Conservation (phyloP, 2,888 invertebrate species). For the Malthinus seriepunctatus region DNA sequence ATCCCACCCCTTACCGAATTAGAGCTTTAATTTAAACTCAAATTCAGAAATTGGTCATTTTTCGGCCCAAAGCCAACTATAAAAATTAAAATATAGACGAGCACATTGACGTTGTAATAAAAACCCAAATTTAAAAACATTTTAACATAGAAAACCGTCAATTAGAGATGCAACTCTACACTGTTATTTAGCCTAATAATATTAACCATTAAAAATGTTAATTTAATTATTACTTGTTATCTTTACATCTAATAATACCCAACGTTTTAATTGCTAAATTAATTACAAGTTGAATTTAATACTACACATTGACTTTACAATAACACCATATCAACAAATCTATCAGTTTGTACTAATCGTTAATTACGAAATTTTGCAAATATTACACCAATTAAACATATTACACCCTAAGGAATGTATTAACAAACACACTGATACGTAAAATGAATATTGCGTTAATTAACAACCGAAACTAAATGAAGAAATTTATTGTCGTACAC, state of each 20-base stretch:
- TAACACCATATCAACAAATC: not conserved
- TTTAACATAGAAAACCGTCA: not conserved
- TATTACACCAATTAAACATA: conserved; percentile 44
- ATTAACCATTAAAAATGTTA: conserved; percentile 4
- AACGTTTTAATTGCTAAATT: conserved; percentile 1
- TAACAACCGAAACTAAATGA: conserved; percentile 34
- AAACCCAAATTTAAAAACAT: not conserved
- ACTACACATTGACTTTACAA: not conserved
- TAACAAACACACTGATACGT: conserved; percentile 52
- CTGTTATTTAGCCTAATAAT: not conserved
- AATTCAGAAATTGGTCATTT: no score
- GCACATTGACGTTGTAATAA: conserved; percentile 1
- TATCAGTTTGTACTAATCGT: conserved; percentile 4
- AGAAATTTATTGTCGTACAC: conserved; percentile 4
- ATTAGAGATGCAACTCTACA: not conserved
- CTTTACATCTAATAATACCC: not conserved
- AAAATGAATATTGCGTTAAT: conserved; percentile 52
- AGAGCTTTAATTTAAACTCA: no score
- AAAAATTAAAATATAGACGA: not conserved
- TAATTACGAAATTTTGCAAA: conserved; percentile 40
- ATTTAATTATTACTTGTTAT: conserved; percentile 3
- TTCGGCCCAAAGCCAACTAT: no score
- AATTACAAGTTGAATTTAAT: not conserved
- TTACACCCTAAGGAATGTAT: conserved; percentile 47
- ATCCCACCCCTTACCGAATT: no score